These are phyloP conservation scores for Globodera rostochiensis DNA, from an alignment of 1,140 invertebrate species.

Conservation along the genomic window DNA sequence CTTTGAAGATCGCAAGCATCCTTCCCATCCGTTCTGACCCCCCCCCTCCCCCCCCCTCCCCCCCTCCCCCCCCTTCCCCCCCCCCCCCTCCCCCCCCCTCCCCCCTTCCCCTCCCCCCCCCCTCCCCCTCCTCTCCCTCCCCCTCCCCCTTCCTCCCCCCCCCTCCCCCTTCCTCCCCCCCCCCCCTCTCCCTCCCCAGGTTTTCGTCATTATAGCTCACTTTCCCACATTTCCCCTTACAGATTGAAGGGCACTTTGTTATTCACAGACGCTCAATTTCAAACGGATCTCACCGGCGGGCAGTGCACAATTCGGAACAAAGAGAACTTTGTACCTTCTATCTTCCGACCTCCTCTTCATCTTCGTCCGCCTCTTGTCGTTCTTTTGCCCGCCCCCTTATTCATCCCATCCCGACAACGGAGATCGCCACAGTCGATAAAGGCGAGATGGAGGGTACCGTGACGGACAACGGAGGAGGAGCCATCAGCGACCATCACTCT, in stretches of 20 bases:
- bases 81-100: neutral
- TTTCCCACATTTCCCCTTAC: neutral
- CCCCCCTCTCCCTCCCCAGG: too few species aligned
- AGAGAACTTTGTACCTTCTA: neutral
- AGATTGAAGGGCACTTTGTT: neutral
- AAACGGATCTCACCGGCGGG: neutral
- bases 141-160: too few species aligned
- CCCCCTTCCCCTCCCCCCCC: neutral
- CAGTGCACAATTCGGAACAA: neutral
- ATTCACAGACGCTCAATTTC: neutral
- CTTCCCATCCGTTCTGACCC: neutral
- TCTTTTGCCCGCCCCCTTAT: neutral
- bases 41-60: too few species aligned
- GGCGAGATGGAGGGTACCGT: neutral
- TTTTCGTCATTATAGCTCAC: neutral
- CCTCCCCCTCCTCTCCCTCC: too few species aligned
- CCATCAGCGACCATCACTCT: neutral
- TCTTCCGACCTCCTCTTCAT: neutral
- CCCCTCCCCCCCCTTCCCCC: too few species aligned
- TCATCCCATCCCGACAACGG: conserved; percentile 9
- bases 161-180: too few species aligned
- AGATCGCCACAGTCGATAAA: conserved; percentile 12
- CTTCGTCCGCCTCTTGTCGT: neutral
- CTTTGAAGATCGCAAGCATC: neutral
- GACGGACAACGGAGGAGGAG: neutral